Evolutionary conservation across 2,113 vertebrate genomes (phyloP), one percentile per base, ranked within the genome.

Genomic region (Hippocampus barbouri): DNA sequence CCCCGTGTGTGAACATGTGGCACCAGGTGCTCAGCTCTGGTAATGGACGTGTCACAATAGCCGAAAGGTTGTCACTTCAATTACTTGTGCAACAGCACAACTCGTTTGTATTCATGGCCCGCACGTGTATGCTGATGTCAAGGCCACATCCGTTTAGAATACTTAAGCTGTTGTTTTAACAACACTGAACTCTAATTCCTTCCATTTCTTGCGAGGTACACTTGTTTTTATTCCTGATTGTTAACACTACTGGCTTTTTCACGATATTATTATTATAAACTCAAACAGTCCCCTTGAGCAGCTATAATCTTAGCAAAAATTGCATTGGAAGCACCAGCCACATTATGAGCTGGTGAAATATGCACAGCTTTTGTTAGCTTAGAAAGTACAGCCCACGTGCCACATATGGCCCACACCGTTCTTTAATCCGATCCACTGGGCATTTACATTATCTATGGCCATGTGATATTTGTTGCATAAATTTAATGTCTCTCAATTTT

Each of bases 271-370:
- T 10, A 54, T n/a, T 60, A 62, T 72, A 74, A 82, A 76, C 70
- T 73, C 73, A 65, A 38, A 64, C 34, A 69, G 71, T 71, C 76
- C 76, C 68, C 74, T 41, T 70, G 68, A 43, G 70, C 40, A 74
- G 77, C 75, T 79, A 71, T 81, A 73, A 73, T 43, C 72, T 69
- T 45, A 11, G 8, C 75, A 86, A 83, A 73, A 84, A 83, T 49
- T 71, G 61, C 77, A 68, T 66, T 76, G 74, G 47, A 75, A 60
- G 65, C 21, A 43, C 70, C 27, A 72, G 56, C 27, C 53, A 10
- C 21, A 56, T 56, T 23, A 56, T 56, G 21, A 23, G 53, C 53
- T 56, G 57, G 2, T 60, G 18, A 16, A 11, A 60, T 16, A 27
- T 60, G 23, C 57, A 60, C 27, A 15, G 15, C 21, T 54, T 54